Conservation (phyloP, 2,888 invertebrate species). For the Leptothorax acervorum region DNA sequence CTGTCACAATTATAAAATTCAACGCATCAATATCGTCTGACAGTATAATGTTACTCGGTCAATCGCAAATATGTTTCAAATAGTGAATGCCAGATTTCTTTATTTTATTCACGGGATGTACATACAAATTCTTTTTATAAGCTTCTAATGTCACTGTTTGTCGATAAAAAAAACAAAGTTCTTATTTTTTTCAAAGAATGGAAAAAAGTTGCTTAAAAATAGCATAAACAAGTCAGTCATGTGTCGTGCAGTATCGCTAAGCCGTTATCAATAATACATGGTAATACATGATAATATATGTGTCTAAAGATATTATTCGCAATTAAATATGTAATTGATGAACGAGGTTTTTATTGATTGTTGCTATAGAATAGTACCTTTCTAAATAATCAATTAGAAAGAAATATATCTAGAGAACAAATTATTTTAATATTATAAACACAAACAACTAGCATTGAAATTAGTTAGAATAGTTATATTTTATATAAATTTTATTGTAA, state of each 20-base stretch:
- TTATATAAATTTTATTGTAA: slow-evolving; percentile 9
- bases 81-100: slow-evolving; percentile 59
- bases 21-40: slow-evolving; percentile 40
- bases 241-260: not conserved
- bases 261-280: not conserved
- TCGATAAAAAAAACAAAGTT: not conserved
- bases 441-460: not conserved
- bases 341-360: not conserved
- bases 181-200: not conserved
- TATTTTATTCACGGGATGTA: slow-evolving; percentile 10
- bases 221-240: not conserved
- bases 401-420: not conserved
- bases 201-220: slow-evolving; percentile 20
- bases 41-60: slow-evolving; percentile 39
- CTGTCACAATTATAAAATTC: slow-evolving; percentile 60
- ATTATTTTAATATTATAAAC: not conserved
- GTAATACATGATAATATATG: not conserved
- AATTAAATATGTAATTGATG: not conserved
- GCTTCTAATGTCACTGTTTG: not conserved
- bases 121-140: not conserved
- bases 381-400: not conserved
- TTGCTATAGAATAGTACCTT: not conserved
- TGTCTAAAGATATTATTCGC: not conserved
- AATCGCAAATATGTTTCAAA: slow-evolving; percentile 64
- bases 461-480: not conserved